Evolutionary conservation across 2,888 invertebrate genomes (phyloP).

Genomic region (Andrena trimmerana): DNA sequence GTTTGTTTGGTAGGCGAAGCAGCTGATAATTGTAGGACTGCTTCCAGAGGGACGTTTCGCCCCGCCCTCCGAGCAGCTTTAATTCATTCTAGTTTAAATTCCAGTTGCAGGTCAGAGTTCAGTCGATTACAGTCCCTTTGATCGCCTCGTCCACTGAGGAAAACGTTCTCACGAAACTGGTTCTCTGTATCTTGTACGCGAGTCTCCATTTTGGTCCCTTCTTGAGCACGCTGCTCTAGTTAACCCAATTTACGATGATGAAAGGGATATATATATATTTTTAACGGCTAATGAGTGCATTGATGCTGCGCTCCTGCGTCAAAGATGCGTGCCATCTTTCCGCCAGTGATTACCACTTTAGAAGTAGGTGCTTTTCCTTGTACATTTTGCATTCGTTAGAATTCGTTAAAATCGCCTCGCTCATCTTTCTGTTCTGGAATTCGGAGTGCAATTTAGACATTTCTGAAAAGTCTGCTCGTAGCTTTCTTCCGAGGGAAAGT

Average conservation of each 20-base stretch:
- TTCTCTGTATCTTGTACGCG: slow-evolving; percentile 47
- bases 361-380: background rate
- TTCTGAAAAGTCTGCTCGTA: too few relatives aligned
- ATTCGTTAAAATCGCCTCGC: background rate
- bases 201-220: slow-evolving; percentile 52
- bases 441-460: too few relatives aligned
- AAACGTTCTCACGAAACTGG: slow-evolving; percentile 68
- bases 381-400: background rate
- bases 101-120: slow-evolving; percentile 66
- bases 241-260: slow-evolving; percentile 62
- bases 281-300: too few relatives aligned
- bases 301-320: background rate
- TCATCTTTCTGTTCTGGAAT: too few relatives aligned
- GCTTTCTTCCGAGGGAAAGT: background rate
- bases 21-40: slow-evolving; percentile 14
- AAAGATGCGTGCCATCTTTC: background rate
- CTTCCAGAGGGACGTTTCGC: slow-evolving; percentile 24
- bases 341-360: background rate
- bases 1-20: slow-evolving; percentile 14
- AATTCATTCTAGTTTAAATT: slow-evolving; percentile 66
- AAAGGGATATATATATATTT: slow-evolving; percentile 27
- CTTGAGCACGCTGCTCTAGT: slow-evolving; percentile 49
- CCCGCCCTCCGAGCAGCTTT: slow-evolving; percentile 34
- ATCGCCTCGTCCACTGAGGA: slow-evolving; percentile 61
- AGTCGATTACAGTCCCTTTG: slow-evolving; percentile 71